Conservation (phyloP, 2,888 invertebrate genomes). For the Tinea pellionella region DNA sequence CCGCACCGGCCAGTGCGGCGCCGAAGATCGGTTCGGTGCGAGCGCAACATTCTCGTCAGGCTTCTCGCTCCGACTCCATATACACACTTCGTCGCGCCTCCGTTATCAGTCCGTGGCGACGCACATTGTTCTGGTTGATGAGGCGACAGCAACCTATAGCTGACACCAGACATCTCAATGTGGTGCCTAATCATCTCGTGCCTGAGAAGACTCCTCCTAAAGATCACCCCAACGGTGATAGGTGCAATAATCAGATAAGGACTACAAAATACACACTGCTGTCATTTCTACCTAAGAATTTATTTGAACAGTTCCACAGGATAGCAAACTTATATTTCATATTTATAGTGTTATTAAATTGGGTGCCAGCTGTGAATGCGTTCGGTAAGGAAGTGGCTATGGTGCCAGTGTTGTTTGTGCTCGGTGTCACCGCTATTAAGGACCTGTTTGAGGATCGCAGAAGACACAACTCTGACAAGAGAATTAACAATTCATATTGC, state of each 20-base stretch:
- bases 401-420: slow-evolving; percentile 94
- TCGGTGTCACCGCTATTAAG: slow-evolving; percentile 93
- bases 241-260: slow-evolving; percentile 86
- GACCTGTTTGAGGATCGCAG: slow-evolving; percentile 95
- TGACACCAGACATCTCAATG: slow-evolving; percentile 76
- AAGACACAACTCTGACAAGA: slow-evolving; percentile 88
- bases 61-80: slow-evolving; percentile 89
- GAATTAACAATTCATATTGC: slow-evolving; percentile 94
- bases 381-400: slow-evolving; percentile 96
- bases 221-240: slow-evolving; percentile 86
- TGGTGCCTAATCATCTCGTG: slow-evolving; percentile 88
- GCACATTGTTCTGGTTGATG: slow-evolving; percentile 72
- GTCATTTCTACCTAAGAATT: slow-evolving; percentile 94
- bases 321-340: slow-evolving; percentile 98
- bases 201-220: slow-evolving; percentile 83
- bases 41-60: slow-evolving; percentile 83
- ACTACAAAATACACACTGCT: slow-evolving; percentile 95
- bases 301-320: slow-evolving; percentile 97
- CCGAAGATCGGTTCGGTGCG: slow-evolving; percentile 59
- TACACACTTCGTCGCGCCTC: slow-evolving; percentile 85
- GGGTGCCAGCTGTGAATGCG: slow-evolving; percentile 94
- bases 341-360: slow-evolving; percentile 94
- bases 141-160: slow-evolving; percentile 72
- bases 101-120: slow-evolving; percentile 78
- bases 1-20: slow-evolving; percentile 46